Percentiles rank a stretch among this genome's conserved stretches.
phyloP scores from a whole-genome alignment of 2,113 vertebrate species.

The Platysternon megacephalum region DNA sequence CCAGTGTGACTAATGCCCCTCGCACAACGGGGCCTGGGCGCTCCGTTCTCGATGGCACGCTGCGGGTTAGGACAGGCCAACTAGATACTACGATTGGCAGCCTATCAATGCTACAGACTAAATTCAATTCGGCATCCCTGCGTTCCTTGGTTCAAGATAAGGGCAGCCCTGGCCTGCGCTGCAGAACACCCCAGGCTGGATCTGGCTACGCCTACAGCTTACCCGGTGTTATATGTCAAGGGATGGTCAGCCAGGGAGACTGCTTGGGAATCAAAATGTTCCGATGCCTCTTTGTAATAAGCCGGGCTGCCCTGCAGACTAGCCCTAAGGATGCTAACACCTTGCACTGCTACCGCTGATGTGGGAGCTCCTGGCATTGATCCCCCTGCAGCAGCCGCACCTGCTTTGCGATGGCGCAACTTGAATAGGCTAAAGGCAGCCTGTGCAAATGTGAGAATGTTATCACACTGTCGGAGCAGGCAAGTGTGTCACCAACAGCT shows the following conservation, averaged over 20 bases:
- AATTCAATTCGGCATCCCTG: too few species aligned
- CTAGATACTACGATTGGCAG: too few species aligned
- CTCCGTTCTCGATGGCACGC: too few species aligned
- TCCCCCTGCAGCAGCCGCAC: neutral
- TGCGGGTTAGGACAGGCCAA: too few species aligned
- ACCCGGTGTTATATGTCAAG: too few species aligned
- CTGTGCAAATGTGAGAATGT: fast-evolving
- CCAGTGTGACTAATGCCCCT: neutral
- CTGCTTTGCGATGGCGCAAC: neutral
- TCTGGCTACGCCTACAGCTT: too few species aligned
- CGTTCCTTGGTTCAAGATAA: too few species aligned
- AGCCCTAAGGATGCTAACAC: neutral
- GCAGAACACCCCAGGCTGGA: too few species aligned
- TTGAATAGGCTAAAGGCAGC: fast-evolving
- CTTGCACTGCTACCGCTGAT: slow-evolving; percentile 15
- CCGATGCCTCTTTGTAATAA: neutral
- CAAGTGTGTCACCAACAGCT: fast-evolving
- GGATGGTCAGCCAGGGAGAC: too few species aligned
- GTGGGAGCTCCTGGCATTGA: neutral
- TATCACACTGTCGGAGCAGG: fast-evolving
- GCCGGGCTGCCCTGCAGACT: neutral
- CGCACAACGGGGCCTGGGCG: too few species aligned
- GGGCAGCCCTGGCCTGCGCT: too few species aligned
- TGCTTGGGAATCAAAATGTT: neutral
- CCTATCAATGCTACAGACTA: too few species aligned